Conservation (phyloP, 37 sponge, comb jelly and placozoan genomes). For the Amphimedon queenslandica region DNA sequence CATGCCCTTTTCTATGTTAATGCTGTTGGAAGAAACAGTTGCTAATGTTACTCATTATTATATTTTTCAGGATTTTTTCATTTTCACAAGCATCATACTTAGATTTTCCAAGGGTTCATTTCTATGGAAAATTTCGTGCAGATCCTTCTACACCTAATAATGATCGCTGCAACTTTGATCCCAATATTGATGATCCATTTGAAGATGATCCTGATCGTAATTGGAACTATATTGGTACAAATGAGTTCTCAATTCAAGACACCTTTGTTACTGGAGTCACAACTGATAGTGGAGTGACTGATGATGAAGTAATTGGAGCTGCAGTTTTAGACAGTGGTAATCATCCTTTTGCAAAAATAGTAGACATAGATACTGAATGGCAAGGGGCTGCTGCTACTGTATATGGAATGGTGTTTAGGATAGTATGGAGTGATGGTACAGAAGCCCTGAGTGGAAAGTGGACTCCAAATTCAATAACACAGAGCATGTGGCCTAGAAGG, state of each 20-base stretch:
- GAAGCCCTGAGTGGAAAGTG: conserved; percentile 24
- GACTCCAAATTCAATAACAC: conserved; percentile 22
- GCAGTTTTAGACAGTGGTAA: conserved; percentile 16
- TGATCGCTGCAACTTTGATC: conserved; percentile 23
- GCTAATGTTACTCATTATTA: too few species aligned
- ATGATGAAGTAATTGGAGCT: conserved; percentile 12
- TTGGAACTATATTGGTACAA: conserved; percentile 25
- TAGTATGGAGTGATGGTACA: background rate
- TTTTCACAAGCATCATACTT: conserved; percentile 32
- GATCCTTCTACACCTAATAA: conserved; percentile 33
- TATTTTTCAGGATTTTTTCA: too few species aligned
- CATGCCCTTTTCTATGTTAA: too few species aligned
- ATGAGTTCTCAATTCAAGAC: conserved; percentile 16
- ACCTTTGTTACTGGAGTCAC: conserved; percentile 11
- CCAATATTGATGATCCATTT: background rate
- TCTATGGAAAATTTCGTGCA: conserved; percentile 21
- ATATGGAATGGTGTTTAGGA: conserved; percentile 39
- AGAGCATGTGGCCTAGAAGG: conserved; percentile 14
- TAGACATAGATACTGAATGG: conserved; percentile 17
- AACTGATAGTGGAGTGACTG: background rate
- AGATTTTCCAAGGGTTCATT: conserved; percentile 16
- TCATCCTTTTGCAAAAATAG: conserved; percentile 31
- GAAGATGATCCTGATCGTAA: background rate
- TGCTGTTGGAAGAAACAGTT: too few species aligned
- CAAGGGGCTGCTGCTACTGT: background rate